Conservation (phyloP, 2,888 invertebrate species). For the Eremobia ochroleuca region DNA sequence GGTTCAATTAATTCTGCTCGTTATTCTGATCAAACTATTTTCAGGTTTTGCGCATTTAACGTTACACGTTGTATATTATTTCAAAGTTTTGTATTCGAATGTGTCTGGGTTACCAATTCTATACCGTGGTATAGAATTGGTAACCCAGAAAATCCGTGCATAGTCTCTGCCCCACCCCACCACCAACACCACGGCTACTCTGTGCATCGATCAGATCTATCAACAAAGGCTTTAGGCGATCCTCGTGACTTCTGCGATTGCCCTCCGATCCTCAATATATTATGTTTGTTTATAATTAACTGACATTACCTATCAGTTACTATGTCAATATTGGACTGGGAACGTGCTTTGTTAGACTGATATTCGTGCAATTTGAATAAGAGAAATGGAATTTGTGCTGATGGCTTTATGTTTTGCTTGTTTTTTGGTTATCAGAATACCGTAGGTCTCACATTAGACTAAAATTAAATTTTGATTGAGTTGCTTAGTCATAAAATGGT, state of each 20-base stretch:
- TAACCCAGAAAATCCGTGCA: too few relatives aligned
- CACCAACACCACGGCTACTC: constrained; percentile 37
- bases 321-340: constrained; percentile 62
- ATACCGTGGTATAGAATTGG: too few relatives aligned
- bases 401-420: constrained; percentile 1
- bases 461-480: not conserved
- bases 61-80: too few relatives aligned
- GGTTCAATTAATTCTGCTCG: too few relatives aligned
- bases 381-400: constrained; percentile 5
- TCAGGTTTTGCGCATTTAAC: too few relatives aligned
- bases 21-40: too few relatives aligned
- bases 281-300: constrained; percentile 89
- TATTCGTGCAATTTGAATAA: constrained; percentile 36
- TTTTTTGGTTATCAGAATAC: not conserved
- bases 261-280: constrained; percentile 76
- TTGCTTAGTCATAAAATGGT: not conserved
- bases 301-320: constrained; percentile 77
- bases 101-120: not conserved
- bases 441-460: not conserved
- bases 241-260: constrained; percentile 87
- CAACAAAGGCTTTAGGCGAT: constrained; percentile 83
- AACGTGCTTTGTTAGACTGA: constrained; percentile 46
- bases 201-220: constrained; percentile 82
- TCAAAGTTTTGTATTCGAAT: not conserved
- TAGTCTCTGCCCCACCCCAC: constrained; percentile 22